These are phyloP conservation scores for Danio aesculapii DNA, from an alignment of 2,797 vertebrate species.

Conservation along the genomic window DNA sequence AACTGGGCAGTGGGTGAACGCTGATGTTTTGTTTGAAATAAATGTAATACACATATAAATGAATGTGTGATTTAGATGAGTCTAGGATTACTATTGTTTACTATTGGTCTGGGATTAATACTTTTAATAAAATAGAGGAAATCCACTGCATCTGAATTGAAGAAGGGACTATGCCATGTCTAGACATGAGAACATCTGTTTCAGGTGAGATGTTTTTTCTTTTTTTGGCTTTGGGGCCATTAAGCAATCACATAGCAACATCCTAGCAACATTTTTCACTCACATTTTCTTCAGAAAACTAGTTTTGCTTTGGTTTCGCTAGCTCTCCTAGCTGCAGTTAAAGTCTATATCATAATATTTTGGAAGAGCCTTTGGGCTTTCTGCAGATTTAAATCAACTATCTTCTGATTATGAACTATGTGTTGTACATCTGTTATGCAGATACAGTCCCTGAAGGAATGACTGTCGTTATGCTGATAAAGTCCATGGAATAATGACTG, in stretches of 20 bases:
- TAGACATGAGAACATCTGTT: too few relatives aligned
- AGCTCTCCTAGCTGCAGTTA: not conserved
- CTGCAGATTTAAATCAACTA: constrained; percentile 19
- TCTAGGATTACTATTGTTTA: too few relatives aligned
- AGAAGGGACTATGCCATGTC: too few relatives aligned
- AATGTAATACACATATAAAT: too few relatives aligned
- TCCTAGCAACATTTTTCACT: not conserved
- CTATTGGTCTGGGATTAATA: too few relatives aligned
- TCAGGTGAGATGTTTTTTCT: too few relatives aligned
- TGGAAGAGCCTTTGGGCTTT: constrained; percentile 19
- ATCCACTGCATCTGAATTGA: too few relatives aligned
- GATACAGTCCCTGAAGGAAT: constrained; percentile 22
- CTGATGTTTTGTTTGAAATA: too few relatives aligned
- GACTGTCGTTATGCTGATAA: constrained; percentile 29
- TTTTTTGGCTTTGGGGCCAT: not conserved
- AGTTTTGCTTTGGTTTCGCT: not conserved
- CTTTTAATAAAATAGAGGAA: too few relatives aligned
- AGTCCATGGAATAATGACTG: constrained; percentile 19
- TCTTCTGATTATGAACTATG: constrained; percentile 17
- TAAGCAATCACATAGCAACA: not conserved
- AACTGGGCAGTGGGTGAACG: too few relatives aligned
- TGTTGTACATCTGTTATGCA: constrained; percentile 25
- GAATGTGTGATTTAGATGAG: too few relatives aligned
- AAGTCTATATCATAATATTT: constrained; percentile 16
- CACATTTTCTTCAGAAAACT: not conserved